Conservation (phyloP, 2,113 vertebrate genomes). For the Corydoras sp. region DNA sequence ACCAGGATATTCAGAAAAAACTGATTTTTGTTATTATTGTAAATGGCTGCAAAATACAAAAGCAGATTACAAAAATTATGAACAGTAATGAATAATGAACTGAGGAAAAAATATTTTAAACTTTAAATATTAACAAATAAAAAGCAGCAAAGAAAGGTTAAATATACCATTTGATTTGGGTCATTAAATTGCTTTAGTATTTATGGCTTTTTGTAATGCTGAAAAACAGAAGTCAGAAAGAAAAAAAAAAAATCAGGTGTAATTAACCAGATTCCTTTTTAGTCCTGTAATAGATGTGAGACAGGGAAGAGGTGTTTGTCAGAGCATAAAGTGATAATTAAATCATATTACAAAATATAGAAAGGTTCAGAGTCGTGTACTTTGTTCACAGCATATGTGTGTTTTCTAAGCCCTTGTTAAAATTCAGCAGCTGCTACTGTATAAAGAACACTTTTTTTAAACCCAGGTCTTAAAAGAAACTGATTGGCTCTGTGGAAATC, state of each 20-base stretch:
- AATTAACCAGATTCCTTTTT: slow-evolving; percentile 20
- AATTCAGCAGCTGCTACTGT: slow-evolving; percentile 2
- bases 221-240: slow-evolving; percentile 26
- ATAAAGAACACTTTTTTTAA: slow-evolving; percentile 4
- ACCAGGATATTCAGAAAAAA: no score
- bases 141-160: no score
- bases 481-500: slow-evolving; percentile 11
- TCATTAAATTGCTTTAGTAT: no score
- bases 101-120: no score
- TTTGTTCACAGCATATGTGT: slow-evolving; percentile 14
- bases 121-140: no score
- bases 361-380: slow-evolving; percentile 3
- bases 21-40: no score
- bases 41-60: no score
- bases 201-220: slow-evolving; percentile 1
- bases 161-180: no score
- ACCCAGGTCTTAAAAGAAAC: not conserved
- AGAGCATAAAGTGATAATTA: slow-evolving; percentile 38
- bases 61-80: no score
- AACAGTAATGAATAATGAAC: no score
- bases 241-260: slow-evolving; percentile 10
- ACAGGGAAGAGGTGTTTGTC: slow-evolving; percentile 23
- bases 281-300: no score
- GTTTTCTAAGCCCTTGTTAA: not conserved
- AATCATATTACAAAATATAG: slow-evolving; percentile 33